Percentiles rank a stretch among this genome's conserved stretches.
Evolutionary conservation across 2,113 vertebrate species (phyloP).

Genomic region (Callithrix jacchus): DNA sequence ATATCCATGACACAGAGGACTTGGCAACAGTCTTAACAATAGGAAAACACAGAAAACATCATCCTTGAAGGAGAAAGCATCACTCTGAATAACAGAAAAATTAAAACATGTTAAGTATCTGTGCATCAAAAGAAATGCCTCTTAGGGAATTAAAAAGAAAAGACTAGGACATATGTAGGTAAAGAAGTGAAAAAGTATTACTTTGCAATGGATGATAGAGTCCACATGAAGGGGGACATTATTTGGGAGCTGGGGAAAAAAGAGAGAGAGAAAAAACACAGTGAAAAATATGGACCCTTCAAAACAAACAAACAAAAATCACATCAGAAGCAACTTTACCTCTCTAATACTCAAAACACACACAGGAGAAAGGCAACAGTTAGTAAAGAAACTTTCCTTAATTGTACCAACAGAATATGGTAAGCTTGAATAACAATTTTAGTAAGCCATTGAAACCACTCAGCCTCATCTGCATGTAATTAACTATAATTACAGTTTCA

Average conservation of each 20-base stretch:
- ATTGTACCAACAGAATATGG: background rate
- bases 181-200: background rate
- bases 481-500: background rate
- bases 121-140: background rate
- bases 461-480: background rate
- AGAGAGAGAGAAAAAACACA: rapidly evolving
- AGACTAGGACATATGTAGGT: background rate
- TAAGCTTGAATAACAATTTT: background rate
- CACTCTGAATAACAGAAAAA: background rate
- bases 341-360: background rate
- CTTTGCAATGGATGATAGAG: background rate
- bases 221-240: background rate
- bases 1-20: background rate
- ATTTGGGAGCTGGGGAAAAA: background rate
- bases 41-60: background rate
- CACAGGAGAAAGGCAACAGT: background rate
- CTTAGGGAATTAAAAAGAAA: background rate
- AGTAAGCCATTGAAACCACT: background rate
- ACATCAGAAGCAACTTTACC: background rate
- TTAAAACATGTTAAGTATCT: background rate
- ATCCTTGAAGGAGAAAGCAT: background rate
- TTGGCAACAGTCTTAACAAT: background rate
- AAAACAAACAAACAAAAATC: background rate
- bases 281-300: background rate
- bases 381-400: background rate